These are phyloP conservation scores for Oxygymnocypris stewartii DNA, from an alignment of 2,113 vertebrate genomes.

Conservation along the genomic window DNA sequence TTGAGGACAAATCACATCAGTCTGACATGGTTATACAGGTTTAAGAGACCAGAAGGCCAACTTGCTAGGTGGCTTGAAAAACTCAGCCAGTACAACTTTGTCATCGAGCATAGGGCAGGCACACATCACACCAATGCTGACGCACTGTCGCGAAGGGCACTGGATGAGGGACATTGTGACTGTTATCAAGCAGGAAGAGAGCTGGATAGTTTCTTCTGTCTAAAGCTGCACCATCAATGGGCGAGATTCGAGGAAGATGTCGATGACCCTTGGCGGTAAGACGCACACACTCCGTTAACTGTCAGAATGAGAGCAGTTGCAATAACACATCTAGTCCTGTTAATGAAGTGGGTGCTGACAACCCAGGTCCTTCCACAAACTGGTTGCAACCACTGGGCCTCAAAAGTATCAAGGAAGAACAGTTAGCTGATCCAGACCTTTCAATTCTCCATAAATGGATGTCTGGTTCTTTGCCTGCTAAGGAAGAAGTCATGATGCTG, in stretches of 20 bases:
- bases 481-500: not conserved
- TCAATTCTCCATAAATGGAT: not conserved
- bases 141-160: not conserved
- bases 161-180: not conserved
- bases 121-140: not conserved
- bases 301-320: not conserved
- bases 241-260: too few relatives aligned
- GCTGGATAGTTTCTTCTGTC: too few relatives aligned
- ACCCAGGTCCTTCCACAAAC: not conserved
- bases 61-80: conserved; percentile 1
- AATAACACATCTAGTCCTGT: not conserved
- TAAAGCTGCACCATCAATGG: too few relatives aligned
- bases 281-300: not conserved
- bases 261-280: too few relatives aligned
- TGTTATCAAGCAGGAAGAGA: not conserved
- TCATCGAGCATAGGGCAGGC: not conserved
- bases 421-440: not conserved
- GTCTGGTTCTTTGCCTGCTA: not conserved
- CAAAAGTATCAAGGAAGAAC: not conserved
- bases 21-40: not conserved
- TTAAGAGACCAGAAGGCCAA: not conserved
- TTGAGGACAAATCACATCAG: not conserved
- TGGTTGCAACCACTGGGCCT: not conserved
- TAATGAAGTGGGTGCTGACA: not conserved
- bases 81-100: conserved; percentile 7